These are phyloP conservation scores for Poeciliopsis prolifica DNA, from an alignment of 2,113 vertebrate genomes.

Conservation along the genomic window DNA sequence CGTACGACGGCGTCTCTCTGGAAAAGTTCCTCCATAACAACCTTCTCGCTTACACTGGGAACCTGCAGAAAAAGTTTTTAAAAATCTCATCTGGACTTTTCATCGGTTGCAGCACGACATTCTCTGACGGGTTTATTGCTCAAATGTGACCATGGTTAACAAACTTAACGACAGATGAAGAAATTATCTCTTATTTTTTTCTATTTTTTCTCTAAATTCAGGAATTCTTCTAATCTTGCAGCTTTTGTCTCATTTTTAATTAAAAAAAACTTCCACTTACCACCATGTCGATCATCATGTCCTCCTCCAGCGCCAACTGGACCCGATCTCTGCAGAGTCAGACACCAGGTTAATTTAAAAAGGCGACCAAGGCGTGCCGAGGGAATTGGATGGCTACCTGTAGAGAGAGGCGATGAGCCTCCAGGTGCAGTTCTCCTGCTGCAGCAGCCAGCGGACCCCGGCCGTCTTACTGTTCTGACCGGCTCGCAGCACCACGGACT, in stretches of 20 bases:
- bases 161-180: too few relatives aligned
- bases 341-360: slow-evolving; percentile 3
- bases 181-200: not conserved
- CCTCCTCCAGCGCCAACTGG: slow-evolving; percentile 88
- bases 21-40: slow-evolving; percentile 89
- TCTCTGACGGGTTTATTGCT: too few relatives aligned
- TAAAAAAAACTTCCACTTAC: slow-evolving; percentile 78
- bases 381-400: slow-evolving; percentile 74
- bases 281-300: slow-evolving; percentile 85
- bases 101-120: too few relatives aligned
- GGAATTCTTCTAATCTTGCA: not conserved
- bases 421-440: slow-evolving; percentile 95
- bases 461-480: slow-evolving; percentile 94
- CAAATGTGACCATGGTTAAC: too few relatives aligned
- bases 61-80: slow-evolving; percentile 69
- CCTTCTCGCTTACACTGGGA: slow-evolving; percentile 91
- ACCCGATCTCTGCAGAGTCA: slow-evolving; percentile 86
- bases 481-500: slow-evolving; percentile 89
- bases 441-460: slow-evolving; percentile 93
- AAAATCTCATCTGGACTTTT: too few relatives aligned
- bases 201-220: not conserved
- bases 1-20: slow-evolving; percentile 90
- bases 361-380: not conserved
- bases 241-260: not conserved
- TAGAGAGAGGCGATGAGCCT: slow-evolving; percentile 92